Percentiles rank a stretch among this genome's conserved stretches.
Evolutionary conservation across 2,888 invertebrate species (phyloP).

Genomic region (Mamestra brassicae): DNA sequence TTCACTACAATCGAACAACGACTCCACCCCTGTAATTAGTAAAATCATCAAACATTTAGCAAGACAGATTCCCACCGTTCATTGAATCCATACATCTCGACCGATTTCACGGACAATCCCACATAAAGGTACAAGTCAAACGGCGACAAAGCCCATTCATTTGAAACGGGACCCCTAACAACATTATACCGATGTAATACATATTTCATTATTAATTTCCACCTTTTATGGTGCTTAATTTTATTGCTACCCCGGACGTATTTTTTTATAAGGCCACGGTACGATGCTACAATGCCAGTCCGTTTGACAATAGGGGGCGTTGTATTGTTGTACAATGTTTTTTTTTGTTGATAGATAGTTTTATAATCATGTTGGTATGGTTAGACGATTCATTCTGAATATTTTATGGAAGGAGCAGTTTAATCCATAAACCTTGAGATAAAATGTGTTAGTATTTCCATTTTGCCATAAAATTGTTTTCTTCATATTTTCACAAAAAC

Average conservation of each 20-base stretch:
- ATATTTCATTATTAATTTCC: conserved; percentile 90
- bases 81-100: conserved; percentile 85
- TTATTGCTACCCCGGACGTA: conserved; percentile 84
- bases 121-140: conserved; percentile 88
- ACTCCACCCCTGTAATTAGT: conserved; percentile 81
- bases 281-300: conserved; percentile 78
- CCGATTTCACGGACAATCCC: conserved; percentile 88
- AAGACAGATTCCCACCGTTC: conserved; percentile 72
- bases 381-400: conserved; percentile 60
- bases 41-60: conserved; percentile 76
- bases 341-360: conserved; percentile 78
- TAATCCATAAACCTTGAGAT: background rate
- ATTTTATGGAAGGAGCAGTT: background rate
- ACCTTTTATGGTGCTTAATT: conserved; percentile 89
- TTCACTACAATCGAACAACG: conserved; percentile 44
- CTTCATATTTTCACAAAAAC: background rate
- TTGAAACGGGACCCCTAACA: conserved; percentile 85
- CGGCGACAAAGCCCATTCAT: conserved; percentile 85
- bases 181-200: conserved; percentile 91
- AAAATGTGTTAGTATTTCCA: background rate
- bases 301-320: conserved; percentile 87
- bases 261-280: conserved; percentile 76
- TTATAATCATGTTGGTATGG: conserved; percentile 74
- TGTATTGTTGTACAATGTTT: conserved; percentile 89
- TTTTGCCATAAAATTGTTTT: no score